Evolutionary conservation across 2,888 invertebrate species (phyloP).

Genomic region (Drosophila pullipes): DNA sequence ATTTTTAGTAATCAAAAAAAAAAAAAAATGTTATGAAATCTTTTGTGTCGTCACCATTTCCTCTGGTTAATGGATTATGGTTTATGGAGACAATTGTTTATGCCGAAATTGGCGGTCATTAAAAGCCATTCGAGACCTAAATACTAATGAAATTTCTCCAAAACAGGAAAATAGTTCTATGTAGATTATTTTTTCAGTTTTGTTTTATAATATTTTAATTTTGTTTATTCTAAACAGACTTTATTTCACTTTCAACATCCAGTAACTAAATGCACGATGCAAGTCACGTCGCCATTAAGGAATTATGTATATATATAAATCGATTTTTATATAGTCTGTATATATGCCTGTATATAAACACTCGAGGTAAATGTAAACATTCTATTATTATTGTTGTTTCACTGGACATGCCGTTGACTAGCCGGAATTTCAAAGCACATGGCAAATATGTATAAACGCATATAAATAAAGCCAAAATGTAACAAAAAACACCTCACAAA

Average conservation of each 20-base stretch:
- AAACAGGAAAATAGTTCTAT: slow-evolving; percentile 23
- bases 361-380: slow-evolving; percentile 4
- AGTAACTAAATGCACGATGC: slow-evolving; percentile 16
- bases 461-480: background rate
- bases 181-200: slow-evolving; percentile 16
- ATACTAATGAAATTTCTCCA: slow-evolving; percentile 58
- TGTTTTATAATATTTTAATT: background rate
- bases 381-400: slow-evolving; percentile 11
- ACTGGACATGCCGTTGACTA: slow-evolving; percentile 16
- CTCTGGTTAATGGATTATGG: slow-evolving; percentile 51
- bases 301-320: background rate
- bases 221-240: slow-evolving; percentile 26
- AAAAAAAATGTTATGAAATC: slow-evolving; percentile 21
- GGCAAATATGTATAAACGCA: slow-evolving; percentile 4
- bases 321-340: background rate
- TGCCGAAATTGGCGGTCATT: slow-evolving; percentile 63
- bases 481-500: background rate
- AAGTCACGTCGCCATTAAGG: slow-evolving; percentile 42
- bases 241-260: slow-evolving; percentile 23
- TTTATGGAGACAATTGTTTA: slow-evolving; percentile 56
- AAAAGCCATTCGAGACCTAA: slow-evolving; percentile 58
- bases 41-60: slow-evolving; percentile 58
- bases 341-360: background rate
- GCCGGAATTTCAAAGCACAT: slow-evolving; percentile 32
- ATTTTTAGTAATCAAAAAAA: slow-evolving; percentile 12